These are phyloP conservation scores for Ennomos fuscantarius DNA, from an alignment of 2,888 invertebrate species.

Conservation along the genomic window DNA sequence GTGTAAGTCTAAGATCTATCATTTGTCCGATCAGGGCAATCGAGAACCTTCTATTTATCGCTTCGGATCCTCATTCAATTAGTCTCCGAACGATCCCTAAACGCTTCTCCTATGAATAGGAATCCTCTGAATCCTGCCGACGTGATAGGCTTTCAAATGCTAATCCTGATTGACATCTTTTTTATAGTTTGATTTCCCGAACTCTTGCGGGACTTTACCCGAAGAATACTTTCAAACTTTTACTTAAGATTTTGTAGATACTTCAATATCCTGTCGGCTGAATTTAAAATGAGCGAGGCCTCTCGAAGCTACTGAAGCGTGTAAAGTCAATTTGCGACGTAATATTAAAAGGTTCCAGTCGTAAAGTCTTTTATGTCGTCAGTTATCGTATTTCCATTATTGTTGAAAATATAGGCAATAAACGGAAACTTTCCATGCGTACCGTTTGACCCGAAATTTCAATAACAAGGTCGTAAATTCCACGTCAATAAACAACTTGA, in stretches of 20 bases:
- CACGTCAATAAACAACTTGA: conserved; percentile 27
- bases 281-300: not conserved
- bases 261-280: conserved; percentile 7
- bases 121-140: conserved; percentile 12
- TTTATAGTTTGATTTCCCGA: conserved; percentile 18
- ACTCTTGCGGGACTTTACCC: not conserved
- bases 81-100: conserved; percentile 9
- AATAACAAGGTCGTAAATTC: conserved; percentile 25
- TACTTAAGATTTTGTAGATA: not conserved
- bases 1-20: conserved; percentile 3
- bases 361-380: conserved; percentile 17
- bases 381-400: conserved; percentile 17
- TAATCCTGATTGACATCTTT: conserved; percentile 29
- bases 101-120: conserved; percentile 7
- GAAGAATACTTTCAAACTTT: not conserved
- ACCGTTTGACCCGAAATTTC: conserved; percentile 24
- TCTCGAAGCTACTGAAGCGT: not conserved
- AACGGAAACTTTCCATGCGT: conserved; percentile 17
- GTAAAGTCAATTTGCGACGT: conserved; percentile 1
- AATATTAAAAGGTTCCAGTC: conserved; percentile 16
- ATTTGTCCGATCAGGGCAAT: conserved; percentile 12
- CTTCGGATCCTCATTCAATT: conserved; percentile 22
- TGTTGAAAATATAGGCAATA: conserved; percentile 22
- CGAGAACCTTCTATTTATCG: conserved; percentile 13
- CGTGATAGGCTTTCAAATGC: conserved; percentile 29